Conservation (phyloP, 2,888 invertebrate genomes). For the Carcina quercana region DNA sequence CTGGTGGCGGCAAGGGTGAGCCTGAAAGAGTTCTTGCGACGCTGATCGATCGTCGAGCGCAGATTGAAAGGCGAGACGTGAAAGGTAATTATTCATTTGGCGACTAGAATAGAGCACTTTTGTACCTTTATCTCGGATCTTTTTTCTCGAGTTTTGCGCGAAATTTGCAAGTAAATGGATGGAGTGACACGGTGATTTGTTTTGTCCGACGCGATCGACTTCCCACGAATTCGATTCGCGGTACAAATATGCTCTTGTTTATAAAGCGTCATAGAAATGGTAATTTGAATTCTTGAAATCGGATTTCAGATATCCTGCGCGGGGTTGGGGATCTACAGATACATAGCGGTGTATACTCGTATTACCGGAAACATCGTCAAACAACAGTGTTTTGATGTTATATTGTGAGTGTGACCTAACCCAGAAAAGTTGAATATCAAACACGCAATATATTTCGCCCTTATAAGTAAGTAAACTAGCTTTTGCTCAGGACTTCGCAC, state of each 20-base stretch:
- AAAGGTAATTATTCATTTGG: constrained; percentile 74
- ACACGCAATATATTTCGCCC: no score
- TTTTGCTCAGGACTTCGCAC: no score
- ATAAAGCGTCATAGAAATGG: constrained; percentile 25
- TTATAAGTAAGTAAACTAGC: no score
- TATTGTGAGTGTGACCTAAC: background rate
- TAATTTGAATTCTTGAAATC: constrained; percentile 21
- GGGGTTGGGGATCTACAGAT: background rate
- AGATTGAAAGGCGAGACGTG: constrained; percentile 72
- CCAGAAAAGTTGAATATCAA: no score
- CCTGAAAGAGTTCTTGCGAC: constrained; percentile 72
- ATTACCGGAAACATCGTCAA: background rate
- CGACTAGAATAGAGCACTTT: constrained; percentile 74
- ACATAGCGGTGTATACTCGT: background rate
- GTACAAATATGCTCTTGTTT: constrained; percentile 29
- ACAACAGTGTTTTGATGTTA: background rate
- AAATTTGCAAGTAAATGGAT: constrained; percentile 74
- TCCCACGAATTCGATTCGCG: constrained; percentile 53
- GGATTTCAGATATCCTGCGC: no score
- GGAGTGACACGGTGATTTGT: constrained; percentile 68
- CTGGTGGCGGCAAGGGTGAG: constrained; percentile 68
- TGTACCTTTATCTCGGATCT: constrained; percentile 68
- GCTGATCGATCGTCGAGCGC: constrained; percentile 67
- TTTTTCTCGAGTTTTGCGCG: constrained; percentile 67
- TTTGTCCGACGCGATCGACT: constrained; percentile 49